Base-by-base conservation (phyloP, 2,113 vertebrate species). In the Athene cunicularia region DNA sequence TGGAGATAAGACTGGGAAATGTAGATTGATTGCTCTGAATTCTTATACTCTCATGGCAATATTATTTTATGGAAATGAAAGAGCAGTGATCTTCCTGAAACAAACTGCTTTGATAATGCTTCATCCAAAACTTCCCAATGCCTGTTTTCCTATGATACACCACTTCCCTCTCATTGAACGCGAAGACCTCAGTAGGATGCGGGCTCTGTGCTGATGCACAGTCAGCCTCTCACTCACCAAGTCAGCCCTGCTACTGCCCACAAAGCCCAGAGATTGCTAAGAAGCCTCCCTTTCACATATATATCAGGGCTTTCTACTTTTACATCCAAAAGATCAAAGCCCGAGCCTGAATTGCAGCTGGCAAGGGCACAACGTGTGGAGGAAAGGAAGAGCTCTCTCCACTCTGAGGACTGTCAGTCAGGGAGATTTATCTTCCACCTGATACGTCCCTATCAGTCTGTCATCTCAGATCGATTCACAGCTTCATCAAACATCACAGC, bases 401-500 rank as follows among this genome's bases (percentile, higher is more conserved):
- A 11, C 74, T 81, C 33, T 37, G 70, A 59, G 71, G 30, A 35
- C 28, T 80, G 79, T 71, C 86, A 90, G 45, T 35, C 74, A 52
- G 33, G 56, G 64, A 77, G 62, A 82, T 85, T 81, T 63, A 73
- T 83, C 70, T 88, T 33, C 45, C 35, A 43, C 53, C 45, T 45
- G 55, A 35, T 63, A 5, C 1, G 0, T 68, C 70, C 86, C 74
- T 23, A 52, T 63, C 80, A 32, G 39, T 45, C 82, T 79, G 74
- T 77, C 86, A 88, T 33, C 92, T 37, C 80, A 3, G 59, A 73
- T 92, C 50, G 21, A 90, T 77, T 55, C 86, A 74, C 3, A 5
- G 83, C 86, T 88, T 79, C 86, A 88, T 91, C 94, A 92, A 77
- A 84, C 92, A 84, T 77, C 92, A 56, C 79, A 74, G 80, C 86